Conservation (phyloP, 64 coral and sea anemone genomes). For the Dendrophyllia cribrosa region DNA sequence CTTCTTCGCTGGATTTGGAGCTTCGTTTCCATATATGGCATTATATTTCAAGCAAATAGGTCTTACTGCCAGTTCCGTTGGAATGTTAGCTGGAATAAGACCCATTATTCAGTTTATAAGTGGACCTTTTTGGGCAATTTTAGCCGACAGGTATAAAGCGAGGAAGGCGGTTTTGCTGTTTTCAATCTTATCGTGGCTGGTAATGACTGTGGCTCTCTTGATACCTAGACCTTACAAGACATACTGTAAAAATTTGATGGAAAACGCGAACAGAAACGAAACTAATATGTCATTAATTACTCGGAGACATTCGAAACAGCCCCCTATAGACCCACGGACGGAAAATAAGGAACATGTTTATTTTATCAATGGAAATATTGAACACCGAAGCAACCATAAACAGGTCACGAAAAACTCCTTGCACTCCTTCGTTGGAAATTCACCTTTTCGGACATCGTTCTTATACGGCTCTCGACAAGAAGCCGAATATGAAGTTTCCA, state of each 20-base stretch:
- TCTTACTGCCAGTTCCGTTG: slow-evolving; percentile 78
- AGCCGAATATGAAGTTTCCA: slow-evolving; percentile 14
- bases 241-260: slow-evolving; percentile 58
- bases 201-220: slow-evolving; percentile 91
- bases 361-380: background rate
- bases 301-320: background rate
- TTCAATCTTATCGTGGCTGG: slow-evolving; percentile 81
- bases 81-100: slow-evolving; percentile 84
- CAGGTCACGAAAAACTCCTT: background rate
- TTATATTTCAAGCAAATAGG: slow-evolving; percentile 97
- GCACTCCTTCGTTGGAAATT: background rate
- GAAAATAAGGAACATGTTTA: background rate
- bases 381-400: background rate
- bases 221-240: slow-evolving; percentile 72
- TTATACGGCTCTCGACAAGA: background rate
- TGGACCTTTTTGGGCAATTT: slow-evolving; percentile 92
- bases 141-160: slow-evolving; percentile 85
- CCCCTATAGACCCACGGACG: background rate
- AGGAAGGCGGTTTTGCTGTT: slow-evolving; percentile 84
- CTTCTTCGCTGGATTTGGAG: slow-evolving; percentile 86
- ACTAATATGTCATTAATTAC: background rate
- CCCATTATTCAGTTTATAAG: slow-evolving; percentile 89
- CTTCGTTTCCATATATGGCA: slow-evolving; percentile 85
- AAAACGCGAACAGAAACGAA: background rate
- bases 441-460: slow-evolving; percentile 11